Conservation (phyloP, 2,797 vertebrate genomes). For the Labroides dimidiatus region DNA sequence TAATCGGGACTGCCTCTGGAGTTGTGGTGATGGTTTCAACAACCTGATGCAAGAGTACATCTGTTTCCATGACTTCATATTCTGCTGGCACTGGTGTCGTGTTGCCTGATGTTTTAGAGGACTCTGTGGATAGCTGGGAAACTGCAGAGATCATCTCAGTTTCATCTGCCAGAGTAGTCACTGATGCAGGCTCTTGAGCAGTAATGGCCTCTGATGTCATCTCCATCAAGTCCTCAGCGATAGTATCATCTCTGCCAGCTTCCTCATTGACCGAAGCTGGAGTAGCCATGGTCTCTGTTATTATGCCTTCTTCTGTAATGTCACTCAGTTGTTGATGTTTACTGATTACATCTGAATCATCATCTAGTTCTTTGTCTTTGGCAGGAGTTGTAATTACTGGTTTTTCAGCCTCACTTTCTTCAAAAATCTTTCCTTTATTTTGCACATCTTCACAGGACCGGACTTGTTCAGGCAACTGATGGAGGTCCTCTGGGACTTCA, state of each 20-base stretch:
- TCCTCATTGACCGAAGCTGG: conserved; percentile 72
- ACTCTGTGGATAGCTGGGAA: conserved; percentile 88
- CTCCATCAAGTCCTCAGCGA: conserved; percentile 84
- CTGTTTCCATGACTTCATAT: conserved; percentile 75
- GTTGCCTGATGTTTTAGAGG: conserved; percentile 89
- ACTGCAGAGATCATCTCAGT: conserved; percentile 96
- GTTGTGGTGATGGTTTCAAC: conserved; percentile 81
- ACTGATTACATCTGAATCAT: conserved; percentile 76
- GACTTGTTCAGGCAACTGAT: conserved; percentile 30
- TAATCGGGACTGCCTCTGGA: conserved; percentile 48
- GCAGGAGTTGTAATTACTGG: conserved; percentile 22
- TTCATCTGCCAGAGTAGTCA: conserved; percentile 86
- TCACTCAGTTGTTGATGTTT: conserved; percentile 78
- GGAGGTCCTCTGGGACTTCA: conserved; percentile 27
- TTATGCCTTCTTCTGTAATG: conserved; percentile 78
- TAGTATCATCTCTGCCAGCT: conserved; percentile 76
- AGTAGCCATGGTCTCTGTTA: conserved; percentile 76
- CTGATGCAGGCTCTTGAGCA: conserved; percentile 80
- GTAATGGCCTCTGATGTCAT: conserved; percentile 88
- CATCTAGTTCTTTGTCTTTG: conserved; percentile 77
- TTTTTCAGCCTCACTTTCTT: conserved; percentile 62
- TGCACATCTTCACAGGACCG: conserved; percentile 15
- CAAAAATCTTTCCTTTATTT: conserved; percentile 35
- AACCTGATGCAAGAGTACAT: conserved; percentile 84
- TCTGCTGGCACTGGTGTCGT: conserved; percentile 88